Base-by-base conservation (phyloP, 2,888 invertebrate genomes). In the Sarcophaga carnaria region DNA sequence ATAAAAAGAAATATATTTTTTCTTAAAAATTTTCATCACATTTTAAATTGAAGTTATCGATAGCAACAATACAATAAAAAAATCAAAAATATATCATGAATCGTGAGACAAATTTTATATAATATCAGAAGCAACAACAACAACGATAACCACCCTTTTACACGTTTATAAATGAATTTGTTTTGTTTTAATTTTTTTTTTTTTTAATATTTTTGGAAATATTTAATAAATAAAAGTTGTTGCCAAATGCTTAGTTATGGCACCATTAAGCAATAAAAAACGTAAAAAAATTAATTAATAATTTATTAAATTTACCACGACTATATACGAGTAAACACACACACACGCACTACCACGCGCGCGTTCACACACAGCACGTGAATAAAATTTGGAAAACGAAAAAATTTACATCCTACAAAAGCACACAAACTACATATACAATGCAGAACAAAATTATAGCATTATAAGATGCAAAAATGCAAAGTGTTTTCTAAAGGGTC, bases 31-130 rank as follows among this genome's bases (percentile, higher is more conserved):
- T 37, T 37, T 37, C 37, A 37, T 37, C 37, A 37, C 10, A 37
- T 37, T 37, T 37, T 37, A 37, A 37, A 37, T 37, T 37, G 37
- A 37, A 37, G 37, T 37, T 37, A 37, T 37, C 37, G 54, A 54
- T 54, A 14, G 17, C 17, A 54, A 14, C 37, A 37, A 37, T 37
- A 8, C 37, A 8, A 8, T 37, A 37, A 25, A 66, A 66, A n/a
- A 17, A 4, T 12, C 3, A 64, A 27, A 64, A 27, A 37, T 6
- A 64, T 64, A 22, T 20, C 5, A 17, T 64, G 14, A 66, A 66
- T 60, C 63, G 63, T 22, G 59, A 81, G 62, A 49, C 45, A 45
- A 62, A 72, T 27, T 64, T 64, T 63, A 22, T 45, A 71, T 47
- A 54, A 66, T 54, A 14, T 12, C 12, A 37, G 54, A 54, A 54